These are phyloP conservation scores for Perccottus glenii DNA, from an alignment of 2,113 vertebrate genomes.

Conservation along the genomic window DNA sequence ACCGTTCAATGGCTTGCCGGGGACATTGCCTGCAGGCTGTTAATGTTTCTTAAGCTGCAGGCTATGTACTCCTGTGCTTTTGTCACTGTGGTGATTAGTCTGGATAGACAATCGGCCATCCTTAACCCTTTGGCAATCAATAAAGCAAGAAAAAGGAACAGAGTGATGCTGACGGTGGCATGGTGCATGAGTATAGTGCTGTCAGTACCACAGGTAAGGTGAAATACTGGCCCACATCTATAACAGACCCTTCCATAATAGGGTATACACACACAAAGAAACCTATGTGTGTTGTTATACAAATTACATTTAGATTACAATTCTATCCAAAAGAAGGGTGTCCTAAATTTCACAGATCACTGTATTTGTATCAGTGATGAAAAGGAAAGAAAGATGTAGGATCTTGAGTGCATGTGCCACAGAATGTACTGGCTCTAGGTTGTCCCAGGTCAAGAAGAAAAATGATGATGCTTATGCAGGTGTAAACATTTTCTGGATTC, in stretches of 20 bases:
- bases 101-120: conserved; percentile 82
- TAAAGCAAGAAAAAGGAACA: conserved; percentile 77
- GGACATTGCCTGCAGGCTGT: conserved; percentile 79
- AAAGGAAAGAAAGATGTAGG: no score
- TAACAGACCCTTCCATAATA: background rate
- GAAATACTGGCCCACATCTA: background rate
- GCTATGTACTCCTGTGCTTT: conserved; percentile 85
- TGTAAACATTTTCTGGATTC: background rate
- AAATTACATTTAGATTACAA: background rate
- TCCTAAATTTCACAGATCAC: background rate
- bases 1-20: conserved; percentile 87
- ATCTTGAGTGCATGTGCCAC: background rate
- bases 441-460: background rate
- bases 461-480: background rate
- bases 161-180: conserved; percentile 79
- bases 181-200: conserved; percentile 79
- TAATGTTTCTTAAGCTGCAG: conserved; percentile 88
- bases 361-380: background rate
- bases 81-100: conserved; percentile 87
- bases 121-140: conserved; percentile 82
- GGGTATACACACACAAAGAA: background rate
- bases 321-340: background rate
- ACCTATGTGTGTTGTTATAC: background rate
- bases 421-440: background rate
- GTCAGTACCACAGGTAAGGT: conserved; percentile 84